phyloP scores from a whole-genome alignment of 2,113 vertebrate genomes.

The Seriola quinqueradiata region DNA sequence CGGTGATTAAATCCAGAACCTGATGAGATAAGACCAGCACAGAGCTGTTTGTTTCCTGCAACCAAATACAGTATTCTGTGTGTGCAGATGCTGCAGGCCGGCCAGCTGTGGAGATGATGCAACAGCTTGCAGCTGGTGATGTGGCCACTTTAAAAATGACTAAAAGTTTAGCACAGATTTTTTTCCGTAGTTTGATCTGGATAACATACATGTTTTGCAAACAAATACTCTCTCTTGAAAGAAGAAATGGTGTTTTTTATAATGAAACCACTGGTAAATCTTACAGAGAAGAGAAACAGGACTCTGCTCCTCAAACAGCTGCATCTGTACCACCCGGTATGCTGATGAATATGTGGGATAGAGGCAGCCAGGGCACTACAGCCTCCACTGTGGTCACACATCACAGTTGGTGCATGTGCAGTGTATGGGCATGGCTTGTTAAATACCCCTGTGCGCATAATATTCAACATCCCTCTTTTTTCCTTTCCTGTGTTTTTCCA shows the following conservation, averaged over 20 bases:
- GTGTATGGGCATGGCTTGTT: not conserved
- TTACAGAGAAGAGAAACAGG: not conserved
- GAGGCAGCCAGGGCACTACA: not conserved
- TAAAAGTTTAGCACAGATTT: not conserved
- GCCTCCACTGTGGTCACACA: not conserved
- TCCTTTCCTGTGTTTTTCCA: not conserved
- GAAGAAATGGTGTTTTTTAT: not conserved
- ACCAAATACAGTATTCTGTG: not conserved
- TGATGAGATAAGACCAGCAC: slow-evolving; percentile 24
- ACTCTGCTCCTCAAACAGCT: not conserved
- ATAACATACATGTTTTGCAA: too few species aligned
- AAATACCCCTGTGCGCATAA: not conserved
- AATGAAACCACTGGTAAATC: not conserved
- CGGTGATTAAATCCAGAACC: slow-evolving; percentile 29
- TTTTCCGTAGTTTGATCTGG: not conserved
- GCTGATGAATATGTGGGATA: not conserved
- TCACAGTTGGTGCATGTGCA: not conserved
- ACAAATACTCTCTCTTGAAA: not conserved
- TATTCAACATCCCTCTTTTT: not conserved
- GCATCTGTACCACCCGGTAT: not conserved
- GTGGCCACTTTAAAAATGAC: not conserved
- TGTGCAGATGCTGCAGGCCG: slow-evolving; percentile 3
- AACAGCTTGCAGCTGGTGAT: slow-evolving; percentile 14
- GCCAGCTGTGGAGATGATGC: slow-evolving; percentile 13
- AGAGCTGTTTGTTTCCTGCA: slow-evolving; percentile 9